Conservation (phyloP, 2,888 invertebrate species). For the Melanchra persicariae region DNA sequence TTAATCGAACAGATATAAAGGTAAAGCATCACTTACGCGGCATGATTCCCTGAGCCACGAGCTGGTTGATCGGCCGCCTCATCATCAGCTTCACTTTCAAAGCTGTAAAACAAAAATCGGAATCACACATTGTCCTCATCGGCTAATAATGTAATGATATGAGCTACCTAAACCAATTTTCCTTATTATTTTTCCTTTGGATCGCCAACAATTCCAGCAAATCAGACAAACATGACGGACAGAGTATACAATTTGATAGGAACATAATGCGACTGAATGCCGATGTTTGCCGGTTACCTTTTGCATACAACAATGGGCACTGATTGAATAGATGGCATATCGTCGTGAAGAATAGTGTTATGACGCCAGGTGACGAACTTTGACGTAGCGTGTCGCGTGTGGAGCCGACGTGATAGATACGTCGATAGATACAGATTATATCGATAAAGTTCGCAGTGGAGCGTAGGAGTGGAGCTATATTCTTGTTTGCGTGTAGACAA, state of each 20-base stretch:
- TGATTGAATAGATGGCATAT: slow-evolving; percentile 78
- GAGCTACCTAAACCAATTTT: slow-evolving; percentile 50
- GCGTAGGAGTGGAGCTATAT: slow-evolving; percentile 83
- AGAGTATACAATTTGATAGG: slow-evolving; percentile 52
- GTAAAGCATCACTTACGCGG: slow-evolving; percentile 95
- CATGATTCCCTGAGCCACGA: slow-evolving; percentile 99
- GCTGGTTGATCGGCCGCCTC: slow-evolving; percentile 97
- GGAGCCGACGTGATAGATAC: slow-evolving; percentile 80
- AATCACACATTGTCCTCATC: slow-evolving; percentile 43
- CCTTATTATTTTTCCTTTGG: slow-evolving; percentile 61
- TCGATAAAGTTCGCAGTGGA: slow-evolving; percentile 78
- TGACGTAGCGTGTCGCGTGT: slow-evolving; percentile 79
- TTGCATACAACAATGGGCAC: slow-evolving; percentile 80
- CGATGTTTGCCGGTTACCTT: slow-evolving; percentile 73
- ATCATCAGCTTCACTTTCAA: slow-evolving; percentile 99
- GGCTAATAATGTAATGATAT: slow-evolving; percentile 29
- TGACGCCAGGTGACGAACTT: slow-evolving; percentile 85
- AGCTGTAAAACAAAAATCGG: slow-evolving; percentile 92
- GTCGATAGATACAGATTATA: slow-evolving; percentile 80
- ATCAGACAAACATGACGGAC: slow-evolving; percentile 36
- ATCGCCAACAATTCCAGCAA: slow-evolving; percentile 34
- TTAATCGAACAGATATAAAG: slow-evolving; percentile 4
- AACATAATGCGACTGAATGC: slow-evolving; percentile 60
- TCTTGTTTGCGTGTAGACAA: slow-evolving; percentile 84
- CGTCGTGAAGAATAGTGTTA: slow-evolving; percentile 75